phyloP scores from a whole-genome alignment of 2,113 vertebrate genomes.

The Notechis scutatus region DNA sequence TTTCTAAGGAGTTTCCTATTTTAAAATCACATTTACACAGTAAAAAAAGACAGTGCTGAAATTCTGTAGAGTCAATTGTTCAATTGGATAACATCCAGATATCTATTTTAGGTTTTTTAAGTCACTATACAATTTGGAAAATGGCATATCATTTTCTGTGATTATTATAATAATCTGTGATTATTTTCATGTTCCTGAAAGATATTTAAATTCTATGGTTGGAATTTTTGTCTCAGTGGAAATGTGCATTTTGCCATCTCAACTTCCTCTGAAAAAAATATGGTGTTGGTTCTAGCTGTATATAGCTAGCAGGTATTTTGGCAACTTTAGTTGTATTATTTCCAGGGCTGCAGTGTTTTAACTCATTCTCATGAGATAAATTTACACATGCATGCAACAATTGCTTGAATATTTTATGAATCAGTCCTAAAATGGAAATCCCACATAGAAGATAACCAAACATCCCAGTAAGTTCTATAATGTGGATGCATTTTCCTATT shows the following conservation, averaged over 20 bases:
- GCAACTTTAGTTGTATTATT: neutral
- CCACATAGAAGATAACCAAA: neutral
- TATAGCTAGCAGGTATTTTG: neutral
- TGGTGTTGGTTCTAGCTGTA: neutral
- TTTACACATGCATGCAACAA: neutral
- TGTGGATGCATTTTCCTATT: neutral
- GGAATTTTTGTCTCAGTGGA: neutral
- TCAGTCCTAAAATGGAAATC: neutral
- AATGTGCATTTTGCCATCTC: neutral
- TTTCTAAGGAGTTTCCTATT: neutral
- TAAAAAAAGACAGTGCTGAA: neutral
- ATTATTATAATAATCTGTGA: too few relatives aligned
- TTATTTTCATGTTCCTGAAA: neutral
- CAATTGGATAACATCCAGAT: neutral
- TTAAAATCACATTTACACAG: neutral
- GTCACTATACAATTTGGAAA: neutral
- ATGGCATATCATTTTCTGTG: too few relatives aligned
- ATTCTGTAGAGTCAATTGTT: neutral
- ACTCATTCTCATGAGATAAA: neutral
- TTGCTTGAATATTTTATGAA: neutral
- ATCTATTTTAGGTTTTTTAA: neutral
- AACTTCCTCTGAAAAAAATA: neutral
- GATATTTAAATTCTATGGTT: neutral
- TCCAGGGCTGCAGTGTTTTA: neutral
- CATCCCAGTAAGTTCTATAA: neutral